phyloP scores from a whole-genome alignment of 2,113 vertebrate species.

The Ariopsis seemanni region DNA sequence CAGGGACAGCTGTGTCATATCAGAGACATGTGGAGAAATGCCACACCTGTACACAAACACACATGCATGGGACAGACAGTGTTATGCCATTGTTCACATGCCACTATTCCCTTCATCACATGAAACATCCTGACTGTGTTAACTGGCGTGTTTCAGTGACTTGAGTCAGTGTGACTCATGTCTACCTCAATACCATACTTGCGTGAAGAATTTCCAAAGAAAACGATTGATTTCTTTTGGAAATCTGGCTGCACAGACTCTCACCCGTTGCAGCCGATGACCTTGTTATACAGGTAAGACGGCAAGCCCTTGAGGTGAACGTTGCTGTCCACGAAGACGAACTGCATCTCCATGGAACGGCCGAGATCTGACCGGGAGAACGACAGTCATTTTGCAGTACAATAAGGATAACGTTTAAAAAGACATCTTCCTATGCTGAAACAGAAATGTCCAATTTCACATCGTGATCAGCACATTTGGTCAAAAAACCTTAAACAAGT shows the following conservation, averaged over 20 bases:
- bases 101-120: not conserved
- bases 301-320: constrained; percentile 87
- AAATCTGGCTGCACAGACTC: not conserved
- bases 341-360: constrained; percentile 90
- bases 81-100: not conserved
- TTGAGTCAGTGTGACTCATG: not conserved
- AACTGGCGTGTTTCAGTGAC: not conserved
- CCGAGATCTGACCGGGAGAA: constrained; percentile 83
- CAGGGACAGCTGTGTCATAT: constrained; percentile 77
- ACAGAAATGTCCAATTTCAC: not conserved
- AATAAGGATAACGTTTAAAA: not conserved
- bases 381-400: not conserved
- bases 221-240: not conserved
- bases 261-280: constrained; percentile 93
- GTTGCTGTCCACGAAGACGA: constrained; percentile 97
- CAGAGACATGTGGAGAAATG: constrained; percentile 73
- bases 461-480: not conserved
- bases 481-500: not conserved
- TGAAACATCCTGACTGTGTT: not conserved
- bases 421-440: not conserved
- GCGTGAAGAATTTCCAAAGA: not conserved
- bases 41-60: constrained; percentile 80
- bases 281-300: constrained; percentile 94
- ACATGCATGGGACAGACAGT: not conserved
- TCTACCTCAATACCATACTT: not conserved